Evolutionary conservation across 2,797 vertebrate species (phyloP).

Genomic region (Halcyon badia): DNA sequence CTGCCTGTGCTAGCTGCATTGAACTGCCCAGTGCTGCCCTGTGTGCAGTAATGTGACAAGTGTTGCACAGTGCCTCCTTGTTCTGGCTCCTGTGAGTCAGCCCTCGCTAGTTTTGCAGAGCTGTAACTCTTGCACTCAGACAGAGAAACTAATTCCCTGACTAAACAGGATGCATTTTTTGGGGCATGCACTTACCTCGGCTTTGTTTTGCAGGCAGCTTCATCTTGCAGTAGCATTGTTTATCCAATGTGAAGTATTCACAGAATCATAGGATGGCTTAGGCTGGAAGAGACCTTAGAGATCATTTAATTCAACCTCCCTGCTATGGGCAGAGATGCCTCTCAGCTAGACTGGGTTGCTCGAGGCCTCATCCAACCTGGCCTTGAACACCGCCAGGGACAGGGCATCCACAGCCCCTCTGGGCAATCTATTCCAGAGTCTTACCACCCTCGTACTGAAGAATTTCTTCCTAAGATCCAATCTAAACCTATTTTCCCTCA

Average conservation of each 20-base stretch:
- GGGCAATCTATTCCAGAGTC: no score
- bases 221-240: not conserved
- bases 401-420: no score
- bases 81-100: not conserved
- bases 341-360: no score
- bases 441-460: no score
- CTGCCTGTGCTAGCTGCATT: fast-evolving
- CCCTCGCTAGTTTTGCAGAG: not conserved
- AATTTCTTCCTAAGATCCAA: no score
- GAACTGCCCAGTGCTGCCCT: not conserved
- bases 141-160: not conserved
- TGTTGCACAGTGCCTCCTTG: not conserved
- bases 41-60: not conserved
- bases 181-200: not conserved
- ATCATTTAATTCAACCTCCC: no score
- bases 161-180: not conserved
- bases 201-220: not conserved
- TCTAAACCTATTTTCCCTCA: no score
- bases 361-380: no score
- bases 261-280: no score
- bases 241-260: not conserved
- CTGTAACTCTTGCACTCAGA: not conserved
- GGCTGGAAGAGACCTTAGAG: no score
- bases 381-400: no score
- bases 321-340: no score